phyloP scores from a whole-genome alignment of 2,888 invertebrate species.

The Heliconius hortense region DNA sequence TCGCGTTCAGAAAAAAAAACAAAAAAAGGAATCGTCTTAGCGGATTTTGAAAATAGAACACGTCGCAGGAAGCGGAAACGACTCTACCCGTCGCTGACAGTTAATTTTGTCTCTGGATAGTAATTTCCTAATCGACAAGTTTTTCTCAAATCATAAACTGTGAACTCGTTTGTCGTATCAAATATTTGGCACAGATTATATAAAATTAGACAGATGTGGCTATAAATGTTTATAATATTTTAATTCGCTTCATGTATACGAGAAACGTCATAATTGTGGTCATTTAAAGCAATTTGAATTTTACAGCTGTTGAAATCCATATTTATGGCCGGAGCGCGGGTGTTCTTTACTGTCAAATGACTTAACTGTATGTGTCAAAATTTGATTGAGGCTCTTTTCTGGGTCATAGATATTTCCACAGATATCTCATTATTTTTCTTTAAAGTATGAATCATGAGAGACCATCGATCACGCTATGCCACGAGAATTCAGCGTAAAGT shows the following conservation, averaged over 20 bases:
- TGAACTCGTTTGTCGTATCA: constrained; percentile 36
- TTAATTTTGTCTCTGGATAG: constrained; percentile 75
- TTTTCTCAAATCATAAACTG: constrained; percentile 56
- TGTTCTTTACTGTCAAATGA: constrained; percentile 25
- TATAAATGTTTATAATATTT: constrained; percentile 33
- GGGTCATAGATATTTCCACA: constrained; percentile 2
- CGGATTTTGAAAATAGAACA: constrained; percentile 77
- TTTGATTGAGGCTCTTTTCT: constrained; percentile 27
- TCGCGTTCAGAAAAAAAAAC: constrained; percentile 47
- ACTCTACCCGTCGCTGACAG: constrained; percentile 74
- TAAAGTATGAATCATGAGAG: not conserved
- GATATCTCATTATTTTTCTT: not conserved
- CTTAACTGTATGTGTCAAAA: constrained; percentile 51
- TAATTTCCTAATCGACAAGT: constrained; percentile 75
- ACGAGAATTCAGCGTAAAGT: too few species aligned
- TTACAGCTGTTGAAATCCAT: constrained; percentile 71
- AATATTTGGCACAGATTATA: constrained; percentile 24
- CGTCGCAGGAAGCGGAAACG: constrained; percentile 77
- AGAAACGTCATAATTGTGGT: constrained; percentile 52
- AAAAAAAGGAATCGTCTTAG: constrained; percentile 51
- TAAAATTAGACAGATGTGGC: constrained; percentile 18
- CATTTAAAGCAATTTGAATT: constrained; percentile 72
- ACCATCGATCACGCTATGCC: too few species aligned
- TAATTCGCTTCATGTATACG: constrained; percentile 45
- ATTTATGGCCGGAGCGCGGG: constrained; percentile 65